Conservation (phyloP, 1,140 invertebrate species). For the Caenorhabditis tropicalis region DNA sequence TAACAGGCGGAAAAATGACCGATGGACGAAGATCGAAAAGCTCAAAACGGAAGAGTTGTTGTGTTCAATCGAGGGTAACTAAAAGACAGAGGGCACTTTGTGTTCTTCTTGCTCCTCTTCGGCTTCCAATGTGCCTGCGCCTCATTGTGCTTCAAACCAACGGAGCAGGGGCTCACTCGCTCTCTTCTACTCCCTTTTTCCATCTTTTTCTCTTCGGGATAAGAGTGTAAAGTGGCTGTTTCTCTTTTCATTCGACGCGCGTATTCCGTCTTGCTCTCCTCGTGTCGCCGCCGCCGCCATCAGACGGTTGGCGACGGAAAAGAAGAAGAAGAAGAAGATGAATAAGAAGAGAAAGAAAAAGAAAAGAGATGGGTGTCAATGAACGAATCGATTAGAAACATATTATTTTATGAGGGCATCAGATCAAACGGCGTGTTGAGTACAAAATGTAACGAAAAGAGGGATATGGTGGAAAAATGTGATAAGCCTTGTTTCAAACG, state of each 20-base stretch:
- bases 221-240: conserved; percentile 36
- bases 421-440: neutral
- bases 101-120: conserved; percentile 21
- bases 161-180: neutral
- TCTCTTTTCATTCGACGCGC: neutral
- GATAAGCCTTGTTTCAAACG: too few species aligned
- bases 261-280: conserved; percentile 28
- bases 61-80: conserved; percentile 31
- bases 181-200: neutral
- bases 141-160: neutral
- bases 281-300: conserved; percentile 5
- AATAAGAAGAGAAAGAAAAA: neutral
- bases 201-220: neutral
- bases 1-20: neutral
- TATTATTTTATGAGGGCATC: conserved; percentile 26
- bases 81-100: conserved; percentile 41
- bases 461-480: too few species aligned
- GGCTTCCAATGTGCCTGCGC: neutral
- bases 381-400: conserved; percentile 34
- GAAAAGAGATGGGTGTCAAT: neutral
- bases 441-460: too few species aligned
- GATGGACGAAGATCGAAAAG: neutral
- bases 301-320: neutral
- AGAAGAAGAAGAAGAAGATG: neutral
- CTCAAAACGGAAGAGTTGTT: neutral